A percentile compares a stretch with the other conserved stretches of the same genome.
These are phyloP conservation scores for Streptopelia turtur DNA, from an alignment of 2,797 vertebrate species.

Conservation along the genomic window DNA sequence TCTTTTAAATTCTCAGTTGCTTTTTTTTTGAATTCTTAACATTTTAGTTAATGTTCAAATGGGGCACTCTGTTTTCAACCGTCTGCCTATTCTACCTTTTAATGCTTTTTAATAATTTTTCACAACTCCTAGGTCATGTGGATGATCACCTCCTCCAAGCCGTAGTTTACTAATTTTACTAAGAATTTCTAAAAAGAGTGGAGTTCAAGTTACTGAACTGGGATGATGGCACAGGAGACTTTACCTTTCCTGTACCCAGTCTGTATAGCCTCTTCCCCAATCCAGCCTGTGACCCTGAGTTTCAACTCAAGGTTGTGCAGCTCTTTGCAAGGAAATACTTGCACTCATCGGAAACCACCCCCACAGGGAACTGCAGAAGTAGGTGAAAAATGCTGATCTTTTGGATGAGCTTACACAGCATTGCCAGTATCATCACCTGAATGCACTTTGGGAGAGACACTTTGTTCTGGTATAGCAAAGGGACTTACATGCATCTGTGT, in stretches of 20 bases:
- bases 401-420: not conserved
- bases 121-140: not conserved
- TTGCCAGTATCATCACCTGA: not conserved
- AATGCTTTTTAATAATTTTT: not conserved
- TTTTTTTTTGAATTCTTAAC: not conserved
- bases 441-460: not conserved
- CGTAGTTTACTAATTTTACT: not conserved
- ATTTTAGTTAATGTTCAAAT: not conserved
- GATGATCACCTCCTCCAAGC: not conserved
- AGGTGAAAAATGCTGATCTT: not conserved
- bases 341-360: not conserved
- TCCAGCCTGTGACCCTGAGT: too few relatives aligned
- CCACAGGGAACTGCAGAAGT: not conserved
- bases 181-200: not conserved
- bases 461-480: not conserved
- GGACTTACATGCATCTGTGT: not conserved
- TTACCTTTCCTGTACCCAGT: not conserved
- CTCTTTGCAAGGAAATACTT: not conserved
- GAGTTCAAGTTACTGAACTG: not conserved
- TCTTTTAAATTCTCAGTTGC: not conserved
- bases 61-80: not conserved
- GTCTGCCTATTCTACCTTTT: not conserved
- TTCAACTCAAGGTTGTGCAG: not conserved
- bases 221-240: not conserved
- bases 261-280: not conserved